These are phyloP conservation scores for Rana temporaria DNA, from an alignment of 2,113 vertebrate genomes.

Conservation along the genomic window DNA sequence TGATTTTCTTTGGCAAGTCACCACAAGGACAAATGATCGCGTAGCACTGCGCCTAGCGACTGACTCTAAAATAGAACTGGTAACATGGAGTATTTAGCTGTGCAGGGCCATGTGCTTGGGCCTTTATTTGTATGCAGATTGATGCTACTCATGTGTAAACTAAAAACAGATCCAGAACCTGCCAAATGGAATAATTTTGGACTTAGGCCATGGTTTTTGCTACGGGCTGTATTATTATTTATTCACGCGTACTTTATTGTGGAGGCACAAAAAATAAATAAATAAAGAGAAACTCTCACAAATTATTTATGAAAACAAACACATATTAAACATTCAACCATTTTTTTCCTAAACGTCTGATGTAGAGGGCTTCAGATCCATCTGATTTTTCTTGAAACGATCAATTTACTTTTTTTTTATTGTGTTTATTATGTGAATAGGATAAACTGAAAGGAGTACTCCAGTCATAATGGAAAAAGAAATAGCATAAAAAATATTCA, in stretches of 20 bases:
- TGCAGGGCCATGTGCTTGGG: conserved; percentile 72
- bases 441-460: no score
- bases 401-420: background rate
- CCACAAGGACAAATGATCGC: conserved; percentile 69
- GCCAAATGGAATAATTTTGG: conserved; percentile 79
- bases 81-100: conserved; percentile 77
- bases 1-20: conserved; percentile 73
- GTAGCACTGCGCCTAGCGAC: conserved; percentile 71
- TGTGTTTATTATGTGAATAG: no score
- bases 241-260: conserved; percentile 53
- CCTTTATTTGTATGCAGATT: conserved; percentile 83
- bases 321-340: conserved; percentile 42
- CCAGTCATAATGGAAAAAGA: no score
- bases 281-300: background rate
- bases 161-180: conserved; percentile 74
- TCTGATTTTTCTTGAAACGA: background rate
- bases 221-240: conserved; percentile 63
- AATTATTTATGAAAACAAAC: conserved; percentile 53
- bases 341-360: background rate
- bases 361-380: background rate
- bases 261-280: conserved; percentile 25
- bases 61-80: conserved; percentile 77
- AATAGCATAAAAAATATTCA: no score
- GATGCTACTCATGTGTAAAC: conserved; percentile 78
- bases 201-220: conserved; percentile 71